Conservation (phyloP, 1,140 invertebrate genomes). For the Ectropis grisescens region DNA sequence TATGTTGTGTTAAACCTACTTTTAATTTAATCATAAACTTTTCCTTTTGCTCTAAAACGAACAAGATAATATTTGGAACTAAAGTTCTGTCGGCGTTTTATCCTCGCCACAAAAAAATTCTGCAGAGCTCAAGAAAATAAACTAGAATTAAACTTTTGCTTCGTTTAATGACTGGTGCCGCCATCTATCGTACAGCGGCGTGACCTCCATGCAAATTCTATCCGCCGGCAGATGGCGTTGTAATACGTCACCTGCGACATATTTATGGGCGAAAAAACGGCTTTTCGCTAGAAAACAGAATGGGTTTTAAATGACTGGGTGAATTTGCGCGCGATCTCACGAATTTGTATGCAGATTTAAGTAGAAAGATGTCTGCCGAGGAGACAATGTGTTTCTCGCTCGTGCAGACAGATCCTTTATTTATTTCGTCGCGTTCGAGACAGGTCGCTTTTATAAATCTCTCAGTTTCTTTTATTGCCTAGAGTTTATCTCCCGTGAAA, state of each 20-base stretch:
- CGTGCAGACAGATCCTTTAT: conserved; percentile 36
- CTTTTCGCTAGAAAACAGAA: conserved; percentile 37
- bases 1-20: too few relatives aligned
- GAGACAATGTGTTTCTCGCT: conserved; percentile 39
- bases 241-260: conserved; percentile 27
- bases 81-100: neutral
- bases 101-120: neutral
- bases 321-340: conserved; percentile 47
- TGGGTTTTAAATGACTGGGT: conserved; percentile 54
- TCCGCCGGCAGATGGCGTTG: conserved; percentile 25
- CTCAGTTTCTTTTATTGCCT: conserved; percentile 3
- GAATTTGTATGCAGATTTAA: conserved; percentile 57
- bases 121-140: too few relatives aligned
- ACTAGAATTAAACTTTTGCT: too few relatives aligned
- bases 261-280: conserved; percentile 44
- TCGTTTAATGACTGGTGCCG: too few relatives aligned
- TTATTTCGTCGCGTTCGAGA: conserved; percentile 21
- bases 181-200: conserved; percentile 21
- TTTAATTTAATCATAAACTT: too few relatives aligned
- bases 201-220: conserved; percentile 8
- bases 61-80: too few relatives aligned
- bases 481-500: conserved; percentile 6
- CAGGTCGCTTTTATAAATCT: conserved; percentile 16
- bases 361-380: conserved; percentile 38
- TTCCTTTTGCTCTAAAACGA: too few relatives aligned